A percentile compares a stretch with the other conserved stretches of the same genome.
Evolutionary conservation across 2,888 invertebrate species (phyloP).

Genomic region (Epinotia brunnichana): DNA sequence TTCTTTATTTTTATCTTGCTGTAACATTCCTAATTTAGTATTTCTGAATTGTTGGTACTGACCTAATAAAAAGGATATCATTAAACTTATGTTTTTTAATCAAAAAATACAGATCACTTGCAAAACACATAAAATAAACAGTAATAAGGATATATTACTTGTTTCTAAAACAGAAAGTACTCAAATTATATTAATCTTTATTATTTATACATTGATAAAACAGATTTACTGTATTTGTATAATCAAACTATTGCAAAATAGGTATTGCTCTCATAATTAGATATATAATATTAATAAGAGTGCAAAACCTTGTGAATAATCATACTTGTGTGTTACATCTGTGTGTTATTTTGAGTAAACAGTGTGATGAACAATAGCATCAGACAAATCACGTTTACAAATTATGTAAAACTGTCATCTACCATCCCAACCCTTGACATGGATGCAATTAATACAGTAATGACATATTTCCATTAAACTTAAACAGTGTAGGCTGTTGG

Average conservation of each 20-base stretch:
- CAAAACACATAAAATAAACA: slow-evolving; percentile 49
- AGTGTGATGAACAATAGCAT: slow-evolving; percentile 7
- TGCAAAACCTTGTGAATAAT: background rate
- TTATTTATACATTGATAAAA: slow-evolving; percentile 1
- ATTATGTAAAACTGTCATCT: no score
- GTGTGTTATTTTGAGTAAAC: background rate
- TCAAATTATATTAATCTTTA: slow-evolving; percentile 8
- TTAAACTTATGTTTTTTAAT: slow-evolving; percentile 58
- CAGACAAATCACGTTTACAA: background rate
- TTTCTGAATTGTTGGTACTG: background rate
- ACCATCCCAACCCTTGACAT: background rate
- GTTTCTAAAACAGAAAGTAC: slow-evolving; percentile 16
- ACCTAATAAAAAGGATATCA: slow-evolving; percentile 47
- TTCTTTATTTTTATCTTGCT: background rate
- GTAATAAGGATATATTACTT: slow-evolving; percentile 24
- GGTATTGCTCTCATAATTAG: background rate
- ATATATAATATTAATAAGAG: background rate
- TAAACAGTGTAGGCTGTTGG: background rate
- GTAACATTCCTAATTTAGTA: background rate
- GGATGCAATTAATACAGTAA: background rate
- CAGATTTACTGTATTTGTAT: background rate
- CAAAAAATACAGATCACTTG: slow-evolving; percentile 70
- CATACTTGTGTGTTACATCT: background rate
- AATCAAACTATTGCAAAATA: background rate
- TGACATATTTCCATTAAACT: no score